Conservation (phyloP, 92 coral and sea anemone genomes). For the Paramuricea clavata region DNA sequence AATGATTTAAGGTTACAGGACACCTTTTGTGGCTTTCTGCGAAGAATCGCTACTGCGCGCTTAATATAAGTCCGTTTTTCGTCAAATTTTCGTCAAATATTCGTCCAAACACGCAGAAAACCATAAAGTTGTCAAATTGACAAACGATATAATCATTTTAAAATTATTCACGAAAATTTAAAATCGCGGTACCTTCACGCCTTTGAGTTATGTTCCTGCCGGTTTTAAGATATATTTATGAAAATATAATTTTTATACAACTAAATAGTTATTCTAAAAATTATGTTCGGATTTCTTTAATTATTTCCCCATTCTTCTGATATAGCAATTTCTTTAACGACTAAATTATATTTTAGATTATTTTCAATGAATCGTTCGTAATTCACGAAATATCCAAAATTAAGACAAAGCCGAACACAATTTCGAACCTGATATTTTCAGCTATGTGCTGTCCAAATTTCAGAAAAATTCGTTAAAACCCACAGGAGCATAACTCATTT, state of each 20-base stretch:
- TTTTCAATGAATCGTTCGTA: background rate
- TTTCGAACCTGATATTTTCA: too few relatives aligned
- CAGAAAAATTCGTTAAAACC: background rate
- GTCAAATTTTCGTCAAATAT: background rate
- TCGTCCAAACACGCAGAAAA: background rate
- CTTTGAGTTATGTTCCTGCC: too few relatives aligned
- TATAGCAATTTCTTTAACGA: background rate
- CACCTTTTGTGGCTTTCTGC: too few relatives aligned
- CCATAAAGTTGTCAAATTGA: background rate
- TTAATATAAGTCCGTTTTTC: too few relatives aligned
- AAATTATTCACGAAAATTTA: background rate
- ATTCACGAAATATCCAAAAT: background rate
- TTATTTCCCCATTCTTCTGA: background rate
- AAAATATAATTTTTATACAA: too few relatives aligned
- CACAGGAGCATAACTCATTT: too few relatives aligned
- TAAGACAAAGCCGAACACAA: too few relatives aligned
- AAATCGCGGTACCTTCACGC: too few relatives aligned
- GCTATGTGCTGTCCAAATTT: background rate
- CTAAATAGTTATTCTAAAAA: background rate
- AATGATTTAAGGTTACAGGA: too few relatives aligned
- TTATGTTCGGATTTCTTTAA: background rate
- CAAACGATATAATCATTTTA: background rate
- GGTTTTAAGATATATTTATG: too few relatives aligned
- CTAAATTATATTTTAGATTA: background rate
- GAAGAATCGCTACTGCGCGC: too few relatives aligned